A percentile compares a stretch with the other conserved stretches of the same genome.
phyloP scores from a whole-genome alignment of 2,888 invertebrate genomes.

The Netelia virgata region DNA sequence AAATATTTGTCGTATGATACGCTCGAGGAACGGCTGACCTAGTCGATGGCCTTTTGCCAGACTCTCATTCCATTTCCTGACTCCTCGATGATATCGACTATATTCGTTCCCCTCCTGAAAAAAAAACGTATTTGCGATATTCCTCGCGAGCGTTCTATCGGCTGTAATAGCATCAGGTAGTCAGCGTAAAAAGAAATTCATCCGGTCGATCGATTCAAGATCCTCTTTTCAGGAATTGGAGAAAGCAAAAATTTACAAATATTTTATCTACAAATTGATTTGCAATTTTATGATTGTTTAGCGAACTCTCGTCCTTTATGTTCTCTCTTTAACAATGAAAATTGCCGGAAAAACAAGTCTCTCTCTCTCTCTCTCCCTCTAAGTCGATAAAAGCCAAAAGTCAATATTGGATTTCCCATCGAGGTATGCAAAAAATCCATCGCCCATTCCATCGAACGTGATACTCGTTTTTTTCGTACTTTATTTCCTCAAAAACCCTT shows the following conservation, averaged over 20 bases:
- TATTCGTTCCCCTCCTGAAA: conserved; percentile 3
- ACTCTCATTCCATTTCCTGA: conserved; percentile 36
- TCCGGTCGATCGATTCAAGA: not conserved
- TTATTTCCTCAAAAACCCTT: not conserved
- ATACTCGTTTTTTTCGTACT: conserved; percentile 5
- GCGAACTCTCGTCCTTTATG: too few relatives aligned
- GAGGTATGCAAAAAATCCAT: not conserved
- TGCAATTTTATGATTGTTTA: too few relatives aligned
- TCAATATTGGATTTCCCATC: too few relatives aligned
- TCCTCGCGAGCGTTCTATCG: conserved; percentile 7
- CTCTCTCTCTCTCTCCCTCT: too few relatives aligned
- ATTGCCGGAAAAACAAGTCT: too few relatives aligned
- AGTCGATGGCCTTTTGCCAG: conserved; percentile 67
- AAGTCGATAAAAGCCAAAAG: too few relatives aligned
- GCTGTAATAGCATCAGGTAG: conserved; percentile 38
- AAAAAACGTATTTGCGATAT: not conserved
- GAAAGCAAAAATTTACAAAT: not conserved
- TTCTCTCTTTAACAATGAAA: too few relatives aligned
- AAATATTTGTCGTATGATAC: conserved; percentile 61
- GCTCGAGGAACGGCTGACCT: conserved; percentile 51
- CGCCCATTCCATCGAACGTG: not conserved
- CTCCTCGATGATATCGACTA: conserved; percentile 36
- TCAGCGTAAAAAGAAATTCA: not conserved
- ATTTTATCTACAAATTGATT: conserved; percentile 3
- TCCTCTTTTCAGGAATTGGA: not conserved